Percentiles rank a stretch among this genome's conserved stretches.
phyloP scores from a whole-genome alignment of 2,113 vertebrate genomes.

The Fulmarus glacialis region DNA sequence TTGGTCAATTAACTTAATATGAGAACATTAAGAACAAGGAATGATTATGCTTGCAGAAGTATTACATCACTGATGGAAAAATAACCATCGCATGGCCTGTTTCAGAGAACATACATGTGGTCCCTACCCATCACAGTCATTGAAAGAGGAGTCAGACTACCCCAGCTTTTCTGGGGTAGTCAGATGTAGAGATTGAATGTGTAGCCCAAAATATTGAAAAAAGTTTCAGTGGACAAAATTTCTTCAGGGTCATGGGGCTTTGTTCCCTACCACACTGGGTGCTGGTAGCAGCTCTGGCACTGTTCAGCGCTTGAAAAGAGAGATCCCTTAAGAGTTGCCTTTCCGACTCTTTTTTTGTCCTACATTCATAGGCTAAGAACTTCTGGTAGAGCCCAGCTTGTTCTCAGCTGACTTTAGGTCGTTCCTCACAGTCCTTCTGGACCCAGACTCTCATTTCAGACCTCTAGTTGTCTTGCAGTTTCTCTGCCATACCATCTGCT shows the following conservation, averaged over 20 bases:
- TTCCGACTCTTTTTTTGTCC: neutral
- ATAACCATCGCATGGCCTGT: neutral
- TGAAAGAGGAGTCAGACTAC: neutral
- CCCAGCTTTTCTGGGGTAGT: neutral
- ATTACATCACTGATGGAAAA: neutral
- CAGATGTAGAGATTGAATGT: neutral
- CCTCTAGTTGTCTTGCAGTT: neutral
- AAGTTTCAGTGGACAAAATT: neutral
- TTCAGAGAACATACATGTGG: neutral
- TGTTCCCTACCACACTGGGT: neutral
- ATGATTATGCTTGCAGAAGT: neutral
- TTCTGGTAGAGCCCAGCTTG: neutral
- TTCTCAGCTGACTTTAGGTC: neutral
- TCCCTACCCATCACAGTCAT: neutral
- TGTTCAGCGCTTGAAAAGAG: neutral
- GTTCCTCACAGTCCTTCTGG: neutral
- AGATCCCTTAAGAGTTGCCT: neutral
- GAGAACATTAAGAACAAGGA: neutral
- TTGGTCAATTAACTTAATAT: neutral
- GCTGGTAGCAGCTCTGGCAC: neutral
- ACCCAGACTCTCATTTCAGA: neutral
- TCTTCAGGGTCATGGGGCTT: neutral
- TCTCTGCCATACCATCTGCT: neutral
- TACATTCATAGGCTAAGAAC: neutral
- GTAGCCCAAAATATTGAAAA: neutral